Conservation (phyloP, 2,113 vertebrate species). For the Passer montanus region DNA sequence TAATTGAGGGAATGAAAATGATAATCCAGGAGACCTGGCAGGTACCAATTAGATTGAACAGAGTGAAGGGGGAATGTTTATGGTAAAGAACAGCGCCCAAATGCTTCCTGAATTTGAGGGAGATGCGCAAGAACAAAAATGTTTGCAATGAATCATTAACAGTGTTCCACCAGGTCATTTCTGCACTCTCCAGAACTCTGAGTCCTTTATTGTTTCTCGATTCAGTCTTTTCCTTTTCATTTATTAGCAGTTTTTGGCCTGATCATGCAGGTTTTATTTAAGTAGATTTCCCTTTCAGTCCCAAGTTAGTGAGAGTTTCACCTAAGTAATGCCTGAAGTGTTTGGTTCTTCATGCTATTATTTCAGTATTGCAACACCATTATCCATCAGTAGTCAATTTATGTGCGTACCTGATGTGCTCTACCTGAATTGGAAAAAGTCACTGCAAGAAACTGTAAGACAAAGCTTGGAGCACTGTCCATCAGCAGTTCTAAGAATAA, state of each 20-base stretch:
- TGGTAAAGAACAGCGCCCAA: not conserved
- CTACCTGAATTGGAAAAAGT: not conserved
- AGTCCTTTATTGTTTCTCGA: not conserved
- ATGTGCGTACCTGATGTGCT: not conserved
- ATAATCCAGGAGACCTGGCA: not conserved
- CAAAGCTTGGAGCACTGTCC: not conserved
- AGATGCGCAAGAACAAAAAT: not conserved
- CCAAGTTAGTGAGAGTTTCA: not conserved
- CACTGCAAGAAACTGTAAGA: not conserved
- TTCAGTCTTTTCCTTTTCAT: not conserved
- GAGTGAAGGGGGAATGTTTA: not conserved
- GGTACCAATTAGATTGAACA: not conserved
- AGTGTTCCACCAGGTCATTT: not conserved
- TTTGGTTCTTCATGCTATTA: not conserved
- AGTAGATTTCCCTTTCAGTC: not conserved
- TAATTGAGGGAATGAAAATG: not conserved
- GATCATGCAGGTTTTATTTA: not conserved
- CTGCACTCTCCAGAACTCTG: not conserved
- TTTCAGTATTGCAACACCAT: not conserved
- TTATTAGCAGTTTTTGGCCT: not conserved
- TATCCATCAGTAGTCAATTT: not conserved
- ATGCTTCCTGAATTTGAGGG: not conserved
- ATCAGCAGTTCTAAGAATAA: not conserved
- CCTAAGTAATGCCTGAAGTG: not conserved
- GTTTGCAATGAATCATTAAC: not conserved